Conservation (phyloP, 2,113 vertebrate species). For the Numida meleagris region DNA sequence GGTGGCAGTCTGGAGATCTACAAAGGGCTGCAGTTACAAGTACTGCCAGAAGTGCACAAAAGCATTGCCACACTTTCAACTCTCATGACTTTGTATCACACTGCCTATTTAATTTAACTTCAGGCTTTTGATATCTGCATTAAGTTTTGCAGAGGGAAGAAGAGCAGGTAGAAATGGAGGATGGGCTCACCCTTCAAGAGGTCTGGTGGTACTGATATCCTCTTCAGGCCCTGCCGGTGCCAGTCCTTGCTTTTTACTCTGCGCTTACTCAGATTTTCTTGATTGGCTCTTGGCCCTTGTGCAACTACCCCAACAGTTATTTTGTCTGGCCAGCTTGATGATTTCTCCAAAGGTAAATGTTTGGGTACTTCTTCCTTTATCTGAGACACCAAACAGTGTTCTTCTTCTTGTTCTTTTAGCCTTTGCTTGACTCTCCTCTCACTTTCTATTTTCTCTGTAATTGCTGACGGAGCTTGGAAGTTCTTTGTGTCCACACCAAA, state of each 20-base stretch:
- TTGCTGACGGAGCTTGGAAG: background rate
- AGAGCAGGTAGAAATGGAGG: background rate
- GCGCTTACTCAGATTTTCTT: constrained; percentile 25
- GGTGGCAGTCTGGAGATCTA: background rate
- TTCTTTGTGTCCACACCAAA: background rate
- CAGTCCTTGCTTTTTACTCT: constrained; percentile 73
- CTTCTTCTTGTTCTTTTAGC: background rate
- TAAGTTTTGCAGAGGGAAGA: background rate
- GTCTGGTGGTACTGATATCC: constrained; percentile 69
- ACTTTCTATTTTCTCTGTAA: background rate
- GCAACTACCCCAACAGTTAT: background rate
- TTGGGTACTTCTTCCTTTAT: background rate
- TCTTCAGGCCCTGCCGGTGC: constrained; percentile 78
- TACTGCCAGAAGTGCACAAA: background rate
- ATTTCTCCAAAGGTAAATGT: constrained; percentile 76
- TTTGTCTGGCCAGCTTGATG: constrained; percentile 77
- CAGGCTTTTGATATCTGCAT: background rate
- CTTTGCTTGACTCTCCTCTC: background rate
- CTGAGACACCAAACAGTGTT: background rate
- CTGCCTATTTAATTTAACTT: background rate
- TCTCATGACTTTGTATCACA: background rate
- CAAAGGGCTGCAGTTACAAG: background rate
- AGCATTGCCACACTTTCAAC: background rate
- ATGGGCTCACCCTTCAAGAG: constrained; percentile 38
- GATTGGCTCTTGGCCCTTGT: background rate